Percentiles rank a stretch among this genome's conserved stretches.
phyloP scores from a whole-genome alignment of 1,140 invertebrate genomes.

The Zaprionus inermis region DNA sequence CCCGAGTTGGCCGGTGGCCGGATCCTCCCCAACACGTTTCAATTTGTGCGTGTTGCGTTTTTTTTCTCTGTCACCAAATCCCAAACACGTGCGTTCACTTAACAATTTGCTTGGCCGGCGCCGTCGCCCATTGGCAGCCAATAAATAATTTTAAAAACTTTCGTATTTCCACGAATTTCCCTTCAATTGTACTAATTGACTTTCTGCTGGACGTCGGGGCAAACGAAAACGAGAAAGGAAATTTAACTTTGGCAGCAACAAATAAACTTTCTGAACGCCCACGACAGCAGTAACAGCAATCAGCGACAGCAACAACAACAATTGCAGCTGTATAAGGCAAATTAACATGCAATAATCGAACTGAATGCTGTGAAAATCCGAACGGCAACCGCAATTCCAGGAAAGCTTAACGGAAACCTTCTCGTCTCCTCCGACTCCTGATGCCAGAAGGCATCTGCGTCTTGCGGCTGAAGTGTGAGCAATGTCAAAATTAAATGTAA shows the following conservation, averaged over 20 bases:
- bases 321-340: conserved; percentile 30
- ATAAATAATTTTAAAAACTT: conserved; percentile 63
- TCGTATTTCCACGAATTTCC: conserved; percentile 63
- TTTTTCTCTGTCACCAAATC: conserved; percentile 52
- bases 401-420: conserved; percentile 29
- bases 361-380: conserved; percentile 53
- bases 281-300: conserved; percentile 12
- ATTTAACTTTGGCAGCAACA: conserved; percentile 25
- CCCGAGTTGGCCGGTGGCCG: neutral
- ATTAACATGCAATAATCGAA: conserved; percentile 78
- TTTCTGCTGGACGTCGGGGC: conserved; percentile 33
- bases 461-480: conserved; percentile 28
- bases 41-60: conserved; percentile 8
- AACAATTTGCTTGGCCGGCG: conserved; percentile 29
- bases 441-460: neutral
- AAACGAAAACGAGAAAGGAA: conserved; percentile 12
- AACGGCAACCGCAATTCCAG: conserved; percentile 31
- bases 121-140: conserved; percentile 9
- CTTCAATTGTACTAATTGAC: conserved; percentile 78
- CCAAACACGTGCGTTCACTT: conserved; percentile 64
- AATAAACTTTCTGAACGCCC: conserved; percentile 43
- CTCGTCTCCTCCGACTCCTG: conserved; percentile 3
- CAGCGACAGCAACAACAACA: conserved; percentile 23
- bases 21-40: conserved; percentile 14
- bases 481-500: conserved; percentile 72